Base-by-base conservation (phyloP, 2,888 invertebrate genomes). In the Agrotis segetum region DNA sequence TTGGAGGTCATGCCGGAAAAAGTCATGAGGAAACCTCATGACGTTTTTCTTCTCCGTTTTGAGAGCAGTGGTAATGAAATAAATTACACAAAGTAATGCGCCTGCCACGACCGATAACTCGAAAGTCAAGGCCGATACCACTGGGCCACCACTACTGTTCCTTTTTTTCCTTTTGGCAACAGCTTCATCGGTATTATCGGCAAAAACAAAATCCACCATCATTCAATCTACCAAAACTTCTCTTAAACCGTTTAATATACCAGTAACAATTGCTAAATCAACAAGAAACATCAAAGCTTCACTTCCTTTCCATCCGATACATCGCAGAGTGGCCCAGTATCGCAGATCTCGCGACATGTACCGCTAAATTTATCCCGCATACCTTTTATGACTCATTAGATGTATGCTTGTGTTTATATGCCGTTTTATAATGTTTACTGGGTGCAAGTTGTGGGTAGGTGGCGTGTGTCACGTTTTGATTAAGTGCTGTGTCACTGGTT, bases 311-410 rank as follows among this genome's bases (percentile, higher is more conserved):
- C 24, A 59, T 53, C 56, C 67, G 74, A 66, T 68, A 56, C 67
- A 74, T 77, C 77, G 80, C 74, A 82, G 77, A 67, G 66, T n/a
- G 44, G 50, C 61, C 34, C n/a, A 56, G 56, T 34, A 34, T 56
- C 49, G 34, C 71, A 53, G 65, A 50, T 69, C 69, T 24, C 74
- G 73, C 60, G 75, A 73, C 82, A 71, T 66, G 70, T 69, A 52
- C 49, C 34, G 69, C 76, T 85, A 85, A 79, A 82, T 70, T 74
- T 85, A 85, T 70, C 75, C 49, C 77, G 78, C 84, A 85, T 82
- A 85, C 79, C 85, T 79, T 82, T 85, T 77, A 85, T 85, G 86
- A 85, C 69, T 85, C 85, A 85, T 85, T 82, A 79, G 62, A 5
- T 56, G 21, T 52, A 52, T 73, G 75, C 78, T 74, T 67, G 74